Base-by-base conservation (phyloP, 2,888 invertebrate genomes). In the Lucinisca nassula region DNA sequence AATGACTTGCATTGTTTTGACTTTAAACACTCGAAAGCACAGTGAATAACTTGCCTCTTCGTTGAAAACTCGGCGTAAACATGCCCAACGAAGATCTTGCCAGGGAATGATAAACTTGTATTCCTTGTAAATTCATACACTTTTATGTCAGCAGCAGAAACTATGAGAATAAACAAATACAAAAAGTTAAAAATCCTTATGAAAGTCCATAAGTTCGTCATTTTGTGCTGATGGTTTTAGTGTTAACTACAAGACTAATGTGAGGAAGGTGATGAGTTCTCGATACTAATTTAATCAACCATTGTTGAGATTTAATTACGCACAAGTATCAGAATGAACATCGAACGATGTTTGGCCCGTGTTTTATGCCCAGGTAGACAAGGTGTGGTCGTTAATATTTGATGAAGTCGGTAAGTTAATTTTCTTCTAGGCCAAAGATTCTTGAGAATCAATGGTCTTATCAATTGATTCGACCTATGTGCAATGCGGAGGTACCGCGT, bases 11-110 rank as follows among this genome's bases (percentile, higher is more conserved):
- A 95, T n/a, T 80, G 81, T 21, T 79, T 67, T 8, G 89, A 80
- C 51, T 90, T 92, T 14, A 94, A 89, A 84, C 95, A 95, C 61
- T 94, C 94, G 84, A 94, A 87, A 1, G 95, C 94, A 73, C 95
- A 95, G 58, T 95, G 95, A 21, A 92, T 92, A 40, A 87, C 90
- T 27, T 92, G 87, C 37, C 80, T 85, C 67, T 92, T 92, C 37
- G 93, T 91, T 37, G 88, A 84, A 78, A 91, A 91, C 76, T 89
- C 88, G 61, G 87, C 82, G 55, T 93, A 82, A 38, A 88, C 84
- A 76, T 93, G 93, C 8, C 91, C 92, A 8, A 85, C 82, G 21
- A 95, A 77, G 17, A 88, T 76, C 40, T 90, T 89, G 27, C 91
- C 92, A 0, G 81, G 82, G 67, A 82, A 90, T 27, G 92, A 90